phyloP scores from a whole-genome alignment of 2,888 invertebrate species.

The Malachius bipustulatus region DNA sequence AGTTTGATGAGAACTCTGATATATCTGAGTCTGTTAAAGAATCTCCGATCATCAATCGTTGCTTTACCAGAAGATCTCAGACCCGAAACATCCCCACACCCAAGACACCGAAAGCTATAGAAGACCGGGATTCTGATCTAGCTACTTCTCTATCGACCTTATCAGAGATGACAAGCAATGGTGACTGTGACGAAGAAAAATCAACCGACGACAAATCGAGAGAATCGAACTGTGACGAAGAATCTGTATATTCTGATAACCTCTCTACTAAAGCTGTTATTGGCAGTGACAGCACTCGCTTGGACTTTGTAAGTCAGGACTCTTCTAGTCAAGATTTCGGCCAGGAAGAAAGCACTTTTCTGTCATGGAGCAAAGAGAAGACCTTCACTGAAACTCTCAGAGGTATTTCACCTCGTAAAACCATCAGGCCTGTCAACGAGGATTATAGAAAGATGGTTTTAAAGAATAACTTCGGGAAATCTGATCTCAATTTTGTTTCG shows the following conservation, averaged over 20 bases:
- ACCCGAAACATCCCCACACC: constrained; percentile 33
- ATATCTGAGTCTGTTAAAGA: constrained; percentile 25
- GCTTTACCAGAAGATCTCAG: constrained; percentile 32
- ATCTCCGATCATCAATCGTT: constrained; percentile 29
- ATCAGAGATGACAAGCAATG: constrained; percentile 4
- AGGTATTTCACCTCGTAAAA: constrained; percentile 22
- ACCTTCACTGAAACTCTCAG: constrained; percentile 26
- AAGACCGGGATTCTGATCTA: constrained; percentile 17
- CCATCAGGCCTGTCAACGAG: constrained; percentile 22
- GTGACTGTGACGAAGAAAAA: neutral
- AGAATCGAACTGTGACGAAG: constrained; percentile 12
- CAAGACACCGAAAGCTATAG: constrained; percentile 30
- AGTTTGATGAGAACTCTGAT: constrained; percentile 32
- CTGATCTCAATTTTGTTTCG: constrained; percentile 12
- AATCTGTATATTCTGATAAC: constrained; percentile 20
- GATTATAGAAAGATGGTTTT: constrained; percentile 22
- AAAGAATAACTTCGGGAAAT: constrained; percentile 19
- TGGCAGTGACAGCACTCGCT: constrained; percentile 28
- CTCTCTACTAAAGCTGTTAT: constrained; percentile 27
- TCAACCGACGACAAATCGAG: neutral
- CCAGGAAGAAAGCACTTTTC: constrained; percentile 20
- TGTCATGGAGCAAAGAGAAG: constrained; percentile 22
- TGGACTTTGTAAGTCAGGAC: constrained; percentile 22
- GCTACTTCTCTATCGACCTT: constrained; percentile 1
- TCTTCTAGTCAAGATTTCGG: constrained; percentile 16